Evolutionary conservation across 1,140 invertebrate genomes (phyloP), one percentile per base, ranked within the genome.

Genomic region (Trissolcus basalis): DNA sequence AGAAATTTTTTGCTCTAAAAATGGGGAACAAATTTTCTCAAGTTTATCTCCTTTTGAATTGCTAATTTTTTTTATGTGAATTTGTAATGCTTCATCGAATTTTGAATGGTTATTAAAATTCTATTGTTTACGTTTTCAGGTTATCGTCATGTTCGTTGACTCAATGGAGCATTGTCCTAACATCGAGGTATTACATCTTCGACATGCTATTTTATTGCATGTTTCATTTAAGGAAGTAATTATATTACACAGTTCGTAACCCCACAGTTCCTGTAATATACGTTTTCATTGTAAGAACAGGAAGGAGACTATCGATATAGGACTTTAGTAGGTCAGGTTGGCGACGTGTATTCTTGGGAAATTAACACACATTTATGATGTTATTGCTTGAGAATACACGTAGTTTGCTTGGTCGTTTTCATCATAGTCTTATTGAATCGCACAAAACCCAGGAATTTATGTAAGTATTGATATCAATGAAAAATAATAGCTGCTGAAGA

Each of bases 311-410:
- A 51, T 33, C 53, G 10, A 60, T 49, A 45, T 63, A 16, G 41
- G 14, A 13, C n/a, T 35, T 63, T 72, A 75, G 68, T 64, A 83
- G 85, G 80, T 80, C 83, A 86, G 92, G 91, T 92, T 94, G 93
- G 93, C 93, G 93, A 95, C 94, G 94, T 92, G 94, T 96, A 95
- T 96, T 95, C 94, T 96, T 95, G 93, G 94, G 94, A 94, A 95
- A 95, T 95, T 96, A 96, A 95, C 94, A 95, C 93, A 94, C 91
- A 92, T 93, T 92, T 87, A 90, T 91, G 93, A 91, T 96, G 95
- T 96, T 96, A 96, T 96, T 96, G 95, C 95, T 96, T 96, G 95
- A 96, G 95, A 96, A 96, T 96, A 96, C 95, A 96, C 95, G 95
- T 96, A 96, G 94, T 93, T 90, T 85, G 82, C 78, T 79, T 86